Base-by-base conservation (phyloP, 1,140 invertebrate species). In the Apis cerana region DNA sequence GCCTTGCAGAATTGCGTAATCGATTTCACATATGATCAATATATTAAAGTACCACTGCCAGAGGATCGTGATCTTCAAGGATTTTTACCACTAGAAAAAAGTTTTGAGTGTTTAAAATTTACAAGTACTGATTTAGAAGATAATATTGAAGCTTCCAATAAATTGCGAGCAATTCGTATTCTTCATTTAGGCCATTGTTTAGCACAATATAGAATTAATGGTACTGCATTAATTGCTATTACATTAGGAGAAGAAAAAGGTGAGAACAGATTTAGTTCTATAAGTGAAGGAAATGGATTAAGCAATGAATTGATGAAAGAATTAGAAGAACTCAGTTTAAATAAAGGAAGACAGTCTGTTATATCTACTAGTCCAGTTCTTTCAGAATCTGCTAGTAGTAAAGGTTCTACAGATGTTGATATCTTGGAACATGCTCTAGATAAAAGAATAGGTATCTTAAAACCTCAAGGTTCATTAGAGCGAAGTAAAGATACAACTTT, bases 41-140 rank as follows among this genome's bases (percentile, higher is more conserved):
- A 96, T 94, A 93, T 91, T 65, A 94, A 95, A 83, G 93, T 96
- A 65, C 97, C 97, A 54, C 93, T 98, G 71, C 96, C 96, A 50
- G 97, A 98, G 94, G 97, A 98, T 91, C 96, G 95, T 90, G 96
- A 97, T 90, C 92, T 98, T 27, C 95, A 97, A 90, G 97, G 97
- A 33, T 98, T 98, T 93, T 92, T 97, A 83, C 97, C 97, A 2
- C 93, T 98, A 17, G 95, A 96, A 85, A 94, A 94, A 58, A 94
- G 94, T 62, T 95, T 96, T 81, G 94, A 94, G 48, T 75, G 75
- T 23, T 79, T 93, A n/a, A 87, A 88, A 93, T 95, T 61, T 93
- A 96, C 61, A 92, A 95, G 93, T 88, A 92, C 92, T 50, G 89
- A 90, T 80, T 62, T 91, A 15, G 92, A 93, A 48, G 90, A 82